Evolutionary conservation across 2,113 vertebrate species (phyloP).

Genomic region (Pseudonaja textilis): DNA sequence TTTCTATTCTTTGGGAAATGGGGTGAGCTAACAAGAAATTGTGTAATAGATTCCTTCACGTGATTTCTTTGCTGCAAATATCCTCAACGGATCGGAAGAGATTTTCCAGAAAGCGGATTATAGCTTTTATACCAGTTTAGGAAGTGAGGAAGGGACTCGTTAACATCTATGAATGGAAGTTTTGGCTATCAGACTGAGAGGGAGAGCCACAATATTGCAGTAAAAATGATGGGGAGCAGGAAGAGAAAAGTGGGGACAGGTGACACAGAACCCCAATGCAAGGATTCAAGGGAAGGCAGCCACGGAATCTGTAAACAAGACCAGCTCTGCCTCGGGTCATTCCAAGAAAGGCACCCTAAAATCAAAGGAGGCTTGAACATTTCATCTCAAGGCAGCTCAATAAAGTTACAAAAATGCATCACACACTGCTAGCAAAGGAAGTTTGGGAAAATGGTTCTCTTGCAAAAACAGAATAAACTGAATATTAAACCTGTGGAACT

Average conservation of each 20-base stretch:
- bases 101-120: background rate
- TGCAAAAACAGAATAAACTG: background rate
- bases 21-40: background rate
- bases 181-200: background rate
- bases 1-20: background rate
- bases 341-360: background rate
- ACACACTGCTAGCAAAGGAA: background rate
- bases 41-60: background rate
- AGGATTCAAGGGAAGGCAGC: background rate
- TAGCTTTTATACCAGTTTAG: background rate
- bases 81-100: background rate
- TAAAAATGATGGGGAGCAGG: background rate
- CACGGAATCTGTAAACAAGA: background rate
- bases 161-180: background rate
- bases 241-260: background rate
- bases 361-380: background rate
- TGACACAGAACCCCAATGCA: background rate
- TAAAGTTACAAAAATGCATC: background rate
- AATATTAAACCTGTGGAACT: background rate
- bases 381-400: background rate
- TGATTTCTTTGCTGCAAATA: background rate
- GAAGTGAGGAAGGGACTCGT: too few species aligned
- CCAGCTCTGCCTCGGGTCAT: background rate
- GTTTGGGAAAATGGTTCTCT: background rate
- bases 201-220: background rate